phyloP scores from a whole-genome alignment of 92 coral and sea anemone species.

The Parazoanthus darwini region DNA sequence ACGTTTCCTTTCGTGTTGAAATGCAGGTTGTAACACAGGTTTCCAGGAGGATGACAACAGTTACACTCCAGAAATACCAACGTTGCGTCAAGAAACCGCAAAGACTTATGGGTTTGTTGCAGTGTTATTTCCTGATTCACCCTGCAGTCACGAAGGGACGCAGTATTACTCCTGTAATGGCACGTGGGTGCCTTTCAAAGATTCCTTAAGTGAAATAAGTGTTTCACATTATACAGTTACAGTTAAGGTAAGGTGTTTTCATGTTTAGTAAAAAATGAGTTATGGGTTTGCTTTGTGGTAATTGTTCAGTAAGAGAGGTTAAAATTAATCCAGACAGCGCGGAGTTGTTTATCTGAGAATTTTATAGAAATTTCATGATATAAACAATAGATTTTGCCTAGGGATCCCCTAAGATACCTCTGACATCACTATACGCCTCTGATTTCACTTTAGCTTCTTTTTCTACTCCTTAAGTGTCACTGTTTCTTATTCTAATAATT shows the following conservation, averaged over 20 bases:
- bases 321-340: too few relatives aligned
- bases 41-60: not conserved
- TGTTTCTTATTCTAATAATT: too few relatives aligned
- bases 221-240: not conserved
- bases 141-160: not conserved
- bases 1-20: not conserved
- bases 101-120: not conserved
- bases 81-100: not conserved
- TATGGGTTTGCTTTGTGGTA: too few relatives aligned
- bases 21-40: not conserved
- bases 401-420: too few relatives aligned
- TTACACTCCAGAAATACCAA: not conserved
- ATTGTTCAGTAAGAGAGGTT: too few relatives aligned
- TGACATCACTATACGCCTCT: too few relatives aligned
- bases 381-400: too few relatives aligned
- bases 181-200: not conserved
- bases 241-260: not conserved
- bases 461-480: too few relatives aligned
- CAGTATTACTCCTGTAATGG: not conserved
- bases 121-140: not conserved
- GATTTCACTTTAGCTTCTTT: too few relatives aligned
- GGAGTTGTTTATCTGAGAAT: too few relatives aligned
- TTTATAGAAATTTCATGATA: too few relatives aligned
- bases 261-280: too few relatives aligned
- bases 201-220: not conserved